Base-by-base conservation (phyloP, 2,113 vertebrate species). In the Anhinga rufa region DNA sequence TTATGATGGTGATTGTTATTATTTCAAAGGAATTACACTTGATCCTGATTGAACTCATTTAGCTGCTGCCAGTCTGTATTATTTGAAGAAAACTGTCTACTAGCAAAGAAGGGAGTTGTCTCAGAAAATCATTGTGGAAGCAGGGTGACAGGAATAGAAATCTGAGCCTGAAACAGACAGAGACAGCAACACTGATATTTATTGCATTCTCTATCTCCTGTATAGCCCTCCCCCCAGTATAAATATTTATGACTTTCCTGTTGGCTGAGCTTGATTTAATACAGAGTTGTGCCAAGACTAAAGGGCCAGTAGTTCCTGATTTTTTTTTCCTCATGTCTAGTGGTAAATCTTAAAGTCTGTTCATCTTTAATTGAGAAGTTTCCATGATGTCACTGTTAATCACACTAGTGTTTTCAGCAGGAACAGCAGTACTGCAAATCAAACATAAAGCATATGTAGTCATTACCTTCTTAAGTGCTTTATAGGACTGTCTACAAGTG, bases 31-130 rank as follows among this genome's bases (percentile, higher is more conserved):
- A 28, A 72, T 21, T 74, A 21, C 16, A 31, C 77, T 71, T 92
- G 34, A 52, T 86, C 42, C 49, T 66, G 34, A 57, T 6, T 74
- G 58, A 69, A 61, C 26, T 94, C 88, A 7, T 80, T 91, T 70
- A 86, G 54, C 42, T 77, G 31, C 40, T 92, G 51, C 21, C 51
- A 58, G 64, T 86, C 51, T 66, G 12, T 54, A 36, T 75, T 49
- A 75, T 60, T 82, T 88, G 57, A 93, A 93, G 75, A 71, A 94
- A 87, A 78, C 26, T 77, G 31, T 34, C 54, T 76, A 55, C 34
- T 24, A 65, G 40, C 20, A 75, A 62, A 40, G 49, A 81, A 82
- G 6, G n/a, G 19, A 70, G 14, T 57, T 88, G 24, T 74, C 54
- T 81, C 38, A 57, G 58, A 89, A 80, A 74, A 83, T 51, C 31